These are phyloP conservation scores for Sciurus niger DNA, from an alignment of 2,113 vertebrate species.

Conservation along the genomic window DNA sequence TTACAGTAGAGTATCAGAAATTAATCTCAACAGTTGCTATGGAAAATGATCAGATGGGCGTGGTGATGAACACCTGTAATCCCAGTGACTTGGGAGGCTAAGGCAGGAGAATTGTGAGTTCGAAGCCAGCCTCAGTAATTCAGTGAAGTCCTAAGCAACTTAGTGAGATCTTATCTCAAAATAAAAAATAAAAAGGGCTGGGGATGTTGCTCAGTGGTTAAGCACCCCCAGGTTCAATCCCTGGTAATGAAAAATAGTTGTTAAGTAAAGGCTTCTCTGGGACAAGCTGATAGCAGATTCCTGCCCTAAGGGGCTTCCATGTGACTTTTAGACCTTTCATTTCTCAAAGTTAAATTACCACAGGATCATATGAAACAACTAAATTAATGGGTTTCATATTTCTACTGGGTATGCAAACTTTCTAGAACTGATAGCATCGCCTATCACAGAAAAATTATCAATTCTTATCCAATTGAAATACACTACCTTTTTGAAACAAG, in stretches of 20 bases:
- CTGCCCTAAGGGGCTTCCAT: too few species aligned
- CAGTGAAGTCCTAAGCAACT: too few species aligned
- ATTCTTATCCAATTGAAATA: neutral
- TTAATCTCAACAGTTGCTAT: neutral
- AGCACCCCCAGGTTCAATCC: too few species aligned
- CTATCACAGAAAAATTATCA: neutral
- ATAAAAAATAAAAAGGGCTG: too few species aligned
- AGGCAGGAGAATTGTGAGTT: too few species aligned
- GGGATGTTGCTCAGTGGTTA: too few species aligned
- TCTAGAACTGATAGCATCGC: too few species aligned
- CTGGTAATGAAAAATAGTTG: neutral
- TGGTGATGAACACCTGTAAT: too few species aligned
- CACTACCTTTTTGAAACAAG: neutral
- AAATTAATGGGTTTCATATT: neutral
- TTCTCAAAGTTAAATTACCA: neutral
- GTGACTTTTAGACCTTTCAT: neutral
- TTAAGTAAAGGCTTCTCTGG: fast-evolving
- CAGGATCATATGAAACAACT: neutral
- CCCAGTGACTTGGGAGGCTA: too few species aligned
- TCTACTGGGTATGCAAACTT: neutral
- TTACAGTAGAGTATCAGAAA: neutral
- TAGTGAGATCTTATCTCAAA: too few species aligned
- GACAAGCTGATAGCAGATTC: too few species aligned
- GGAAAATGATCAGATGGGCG: neutral
- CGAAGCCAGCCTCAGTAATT: too few species aligned